Conservation (phyloP, 2,113 vertebrate species). For the Ranitomeya variabilis region DNA sequence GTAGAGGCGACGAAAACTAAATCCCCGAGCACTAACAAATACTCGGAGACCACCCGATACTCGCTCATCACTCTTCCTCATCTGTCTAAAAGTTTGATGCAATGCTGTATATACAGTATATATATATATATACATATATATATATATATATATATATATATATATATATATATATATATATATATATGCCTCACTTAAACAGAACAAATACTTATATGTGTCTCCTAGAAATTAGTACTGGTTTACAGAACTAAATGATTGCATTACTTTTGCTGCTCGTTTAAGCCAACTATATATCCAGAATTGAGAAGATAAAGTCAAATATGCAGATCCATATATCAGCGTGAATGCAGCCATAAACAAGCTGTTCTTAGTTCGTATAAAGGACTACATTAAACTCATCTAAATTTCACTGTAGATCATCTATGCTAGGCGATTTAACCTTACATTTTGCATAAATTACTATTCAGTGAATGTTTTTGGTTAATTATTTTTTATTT, state of each 20-base stretch:
- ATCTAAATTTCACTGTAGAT: not conserved
- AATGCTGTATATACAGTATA: too few relatives aligned
- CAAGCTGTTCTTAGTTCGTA: not conserved
- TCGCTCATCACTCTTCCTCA: too few relatives aligned
- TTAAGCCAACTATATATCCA: not conserved
- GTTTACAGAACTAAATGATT: not conserved
- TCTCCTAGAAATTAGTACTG: not conserved
- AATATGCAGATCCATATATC: conserved; percentile 10
- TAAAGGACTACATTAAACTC: not conserved
- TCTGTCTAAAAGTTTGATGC: too few relatives aligned
- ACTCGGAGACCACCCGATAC: too few relatives aligned
- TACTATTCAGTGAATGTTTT: too few relatives aligned
- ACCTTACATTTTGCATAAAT: not conserved
- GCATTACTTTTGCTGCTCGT: not conserved
- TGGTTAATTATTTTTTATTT: not conserved
- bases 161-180: too few relatives aligned
- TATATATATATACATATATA: too few relatives aligned
- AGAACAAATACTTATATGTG: not conserved
- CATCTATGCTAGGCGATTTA: not conserved
- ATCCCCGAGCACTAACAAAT: too few relatives aligned
- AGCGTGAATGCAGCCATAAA: not conserved
- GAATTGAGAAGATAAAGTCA: not conserved
- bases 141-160: too few relatives aligned
- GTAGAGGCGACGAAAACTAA: too few relatives aligned
- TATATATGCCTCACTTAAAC: not conserved